Conservation (phyloP, 2,888 invertebrate genomes). For the Horisme vitalbata region DNA sequence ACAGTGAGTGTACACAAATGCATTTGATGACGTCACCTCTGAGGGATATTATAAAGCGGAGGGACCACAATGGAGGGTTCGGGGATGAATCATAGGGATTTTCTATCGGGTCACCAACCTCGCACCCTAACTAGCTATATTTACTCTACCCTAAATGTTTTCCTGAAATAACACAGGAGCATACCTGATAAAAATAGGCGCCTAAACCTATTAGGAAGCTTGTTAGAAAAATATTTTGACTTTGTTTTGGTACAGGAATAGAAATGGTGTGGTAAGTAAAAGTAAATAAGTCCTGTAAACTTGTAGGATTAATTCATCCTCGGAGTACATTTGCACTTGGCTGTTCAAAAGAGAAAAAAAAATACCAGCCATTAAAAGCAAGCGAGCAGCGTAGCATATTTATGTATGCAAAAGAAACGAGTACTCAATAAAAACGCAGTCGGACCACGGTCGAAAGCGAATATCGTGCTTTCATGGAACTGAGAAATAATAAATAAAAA, state of each 20-base stretch:
- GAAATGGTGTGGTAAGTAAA: constrained; percentile 19
- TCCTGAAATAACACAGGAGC: constrained; percentile 44
- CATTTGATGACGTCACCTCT: constrained; percentile 69
- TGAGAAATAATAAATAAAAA: constrained; percentile 35
- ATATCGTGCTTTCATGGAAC: constrained; percentile 42
- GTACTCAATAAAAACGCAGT: constrained; percentile 47
- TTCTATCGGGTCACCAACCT: constrained; percentile 70
- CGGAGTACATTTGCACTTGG: constrained; percentile 33
- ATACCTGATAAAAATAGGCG: constrained; percentile 42
- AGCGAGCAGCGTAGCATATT: constrained; percentile 42
- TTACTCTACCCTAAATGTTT: constrained; percentile 54
- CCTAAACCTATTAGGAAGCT: constrained; percentile 30
- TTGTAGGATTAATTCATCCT: constrained; percentile 24
- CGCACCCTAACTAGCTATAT: constrained; percentile 63
- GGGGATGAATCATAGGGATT: constrained; percentile 78
- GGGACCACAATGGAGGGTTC: constrained; percentile 69
- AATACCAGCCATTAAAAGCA: constrained; percentile 35
- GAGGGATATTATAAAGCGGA: constrained; percentile 62
- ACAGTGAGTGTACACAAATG: constrained; percentile 53
- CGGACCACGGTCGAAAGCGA: constrained; percentile 43
- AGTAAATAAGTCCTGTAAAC: constrained; percentile 14
- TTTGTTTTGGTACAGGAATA: constrained; percentile 40
- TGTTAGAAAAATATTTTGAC: constrained; percentile 34
- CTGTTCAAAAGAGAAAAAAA: constrained; percentile 40
- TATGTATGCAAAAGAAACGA: constrained; percentile 50